phyloP scores from a whole-genome alignment of 2,113 vertebrate species.

The Cheilinus undulatus region DNA sequence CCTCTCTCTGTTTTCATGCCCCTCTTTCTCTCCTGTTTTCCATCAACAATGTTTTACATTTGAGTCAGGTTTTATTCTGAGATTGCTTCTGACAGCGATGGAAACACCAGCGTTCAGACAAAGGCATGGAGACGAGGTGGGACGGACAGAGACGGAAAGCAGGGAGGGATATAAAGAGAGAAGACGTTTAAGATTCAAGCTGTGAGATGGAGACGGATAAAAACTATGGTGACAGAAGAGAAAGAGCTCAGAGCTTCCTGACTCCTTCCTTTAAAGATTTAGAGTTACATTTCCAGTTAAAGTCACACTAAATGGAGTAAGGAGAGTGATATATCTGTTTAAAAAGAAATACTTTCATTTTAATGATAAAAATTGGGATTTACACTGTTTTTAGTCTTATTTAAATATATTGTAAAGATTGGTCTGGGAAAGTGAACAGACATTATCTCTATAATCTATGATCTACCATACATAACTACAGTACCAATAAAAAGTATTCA shows the following conservation, averaged over 20 bases:
- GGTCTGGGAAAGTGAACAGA: no score
- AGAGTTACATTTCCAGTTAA: not conserved
- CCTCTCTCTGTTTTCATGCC: slow-evolving; percentile 7
- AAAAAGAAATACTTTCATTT: no score
- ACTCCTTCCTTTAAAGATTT: not conserved
- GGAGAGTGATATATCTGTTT: no score
- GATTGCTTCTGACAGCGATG: slow-evolving; percentile 35
- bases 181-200: slow-evolving; percentile 51
- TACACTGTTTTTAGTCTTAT: no score
- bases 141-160: slow-evolving; percentile 30
- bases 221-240: slow-evolving; percentile 24
- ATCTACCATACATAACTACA: no score
- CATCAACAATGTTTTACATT: slow-evolving; percentile 43
- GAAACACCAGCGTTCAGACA: slow-evolving; percentile 31
- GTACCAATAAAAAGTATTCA: no score
- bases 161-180: not conserved
- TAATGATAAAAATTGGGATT: no score
- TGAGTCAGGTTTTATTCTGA: slow-evolving; percentile 42
- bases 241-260: not conserved
- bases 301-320: not conserved
- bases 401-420: no score
- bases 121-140: slow-evolving; percentile 1
- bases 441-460: no score
- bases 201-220: slow-evolving; percentile 34
- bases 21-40: not conserved